These are phyloP conservation scores for Dryomyza anilis DNA, from an alignment of 2,888 invertebrate genomes.

Conservation along the genomic window DNA sequence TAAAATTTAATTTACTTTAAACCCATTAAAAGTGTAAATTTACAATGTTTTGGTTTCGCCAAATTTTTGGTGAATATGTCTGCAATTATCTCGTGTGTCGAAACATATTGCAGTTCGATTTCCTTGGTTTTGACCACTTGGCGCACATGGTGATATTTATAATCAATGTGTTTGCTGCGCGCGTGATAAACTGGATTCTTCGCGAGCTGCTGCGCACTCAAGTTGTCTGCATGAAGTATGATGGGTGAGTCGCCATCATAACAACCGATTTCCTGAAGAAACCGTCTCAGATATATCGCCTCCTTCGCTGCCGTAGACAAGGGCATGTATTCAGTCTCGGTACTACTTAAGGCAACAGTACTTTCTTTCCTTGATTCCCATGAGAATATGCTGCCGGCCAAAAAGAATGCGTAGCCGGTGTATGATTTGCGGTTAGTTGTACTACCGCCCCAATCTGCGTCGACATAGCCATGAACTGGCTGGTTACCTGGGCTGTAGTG, in stretches of 20 bases:
- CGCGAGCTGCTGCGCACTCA: conserved; percentile 23
- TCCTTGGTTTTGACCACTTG: conserved; percentile 15
- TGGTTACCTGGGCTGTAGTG: conserved; percentile 20
- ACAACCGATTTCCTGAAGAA: background rate
- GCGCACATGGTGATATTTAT: conserved; percentile 24
- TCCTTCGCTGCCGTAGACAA: conserved; percentile 23
- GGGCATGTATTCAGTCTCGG: conserved; percentile 30
- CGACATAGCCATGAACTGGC: conserved; percentile 26
- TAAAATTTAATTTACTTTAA: no score
- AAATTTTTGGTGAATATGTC: conserved; percentile 32
- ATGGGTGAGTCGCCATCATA: conserved; percentile 1
- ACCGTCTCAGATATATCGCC: background rate
- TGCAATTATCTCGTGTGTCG: conserved; percentile 24
- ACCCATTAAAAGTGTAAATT: no score
- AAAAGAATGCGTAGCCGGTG: conserved; percentile 28
- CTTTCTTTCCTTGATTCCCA: conserved; percentile 33
- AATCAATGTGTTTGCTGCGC: conserved; percentile 29
- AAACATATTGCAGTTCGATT: conserved; percentile 28
- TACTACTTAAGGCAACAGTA: conserved; percentile 30
- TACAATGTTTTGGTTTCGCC: no score
- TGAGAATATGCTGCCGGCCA: conserved; percentile 28
- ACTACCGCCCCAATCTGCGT: conserved; percentile 36
- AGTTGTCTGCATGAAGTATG: conserved; percentile 12
- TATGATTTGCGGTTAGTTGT: conserved; percentile 30
- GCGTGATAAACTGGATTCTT: conserved; percentile 32